A percentile compares a stretch with the other conserved stretches of the same genome.
Conservation (phyloP, 2,797 vertebrate species). For the Pristis pectinata region DNA sequence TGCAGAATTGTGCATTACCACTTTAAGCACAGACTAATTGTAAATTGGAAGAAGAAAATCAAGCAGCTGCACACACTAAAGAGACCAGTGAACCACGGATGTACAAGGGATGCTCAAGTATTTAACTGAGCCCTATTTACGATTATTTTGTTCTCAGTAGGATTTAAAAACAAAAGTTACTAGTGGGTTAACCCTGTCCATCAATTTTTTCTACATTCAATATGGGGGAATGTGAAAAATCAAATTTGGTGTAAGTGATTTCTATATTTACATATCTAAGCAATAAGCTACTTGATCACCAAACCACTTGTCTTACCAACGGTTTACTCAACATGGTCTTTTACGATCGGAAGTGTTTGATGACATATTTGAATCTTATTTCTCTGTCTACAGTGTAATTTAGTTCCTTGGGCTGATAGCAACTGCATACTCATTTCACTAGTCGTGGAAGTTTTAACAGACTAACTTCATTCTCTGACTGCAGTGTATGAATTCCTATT, state of each 20-base stretch:
- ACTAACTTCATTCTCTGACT: background rate
- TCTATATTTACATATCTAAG: too few relatives aligned
- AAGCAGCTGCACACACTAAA: background rate
- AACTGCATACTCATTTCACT: background rate
- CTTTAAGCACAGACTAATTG: background rate
- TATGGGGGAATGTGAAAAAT: background rate
- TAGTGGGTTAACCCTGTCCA: background rate
- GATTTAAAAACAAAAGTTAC: background rate
- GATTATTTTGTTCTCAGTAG: background rate
- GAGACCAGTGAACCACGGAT: background rate
- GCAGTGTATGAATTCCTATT: background rate
- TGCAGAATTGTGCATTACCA: background rate
- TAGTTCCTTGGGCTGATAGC: background rate
- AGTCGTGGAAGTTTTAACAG: background rate
- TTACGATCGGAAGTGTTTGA: too few relatives aligned
- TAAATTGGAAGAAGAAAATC: background rate
- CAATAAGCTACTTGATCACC: background rate
- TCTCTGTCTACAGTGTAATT: background rate
- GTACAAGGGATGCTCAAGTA: background rate
- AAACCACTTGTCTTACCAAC: background rate
- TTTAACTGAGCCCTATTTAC: background rate
- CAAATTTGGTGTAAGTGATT: background rate
- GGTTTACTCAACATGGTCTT: background rate
- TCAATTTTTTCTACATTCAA: background rate
- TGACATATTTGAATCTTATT: too few relatives aligned